Percentiles rank a stretch among this genome's conserved stretches.
Conservation (phyloP, 2,113 vertebrate genomes). For the Romanogobio albipinnatus region DNA sequence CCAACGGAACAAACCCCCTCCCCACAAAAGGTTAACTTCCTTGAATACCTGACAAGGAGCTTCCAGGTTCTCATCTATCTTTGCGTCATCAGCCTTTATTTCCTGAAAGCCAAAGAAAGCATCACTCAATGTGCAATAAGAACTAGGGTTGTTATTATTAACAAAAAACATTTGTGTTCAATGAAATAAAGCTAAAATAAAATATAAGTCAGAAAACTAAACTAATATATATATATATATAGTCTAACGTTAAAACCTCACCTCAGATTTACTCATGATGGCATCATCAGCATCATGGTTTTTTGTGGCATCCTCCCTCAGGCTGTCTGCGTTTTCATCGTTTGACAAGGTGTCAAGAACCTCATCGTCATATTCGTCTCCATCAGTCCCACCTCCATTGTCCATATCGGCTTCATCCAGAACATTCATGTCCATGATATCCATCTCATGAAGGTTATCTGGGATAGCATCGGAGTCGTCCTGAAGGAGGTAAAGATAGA, state of each 20-base stretch:
- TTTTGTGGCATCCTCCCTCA: constrained; percentile 71
- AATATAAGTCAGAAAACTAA: too few species aligned
- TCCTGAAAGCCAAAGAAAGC: constrained; percentile 37
- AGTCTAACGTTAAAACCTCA: constrained; percentile 43
- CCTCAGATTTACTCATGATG: constrained; percentile 62
- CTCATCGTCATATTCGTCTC: constrained; percentile 77
- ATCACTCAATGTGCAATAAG: background rate
- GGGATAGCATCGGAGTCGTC: constrained; percentile 81
- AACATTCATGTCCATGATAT: constrained; percentile 87
- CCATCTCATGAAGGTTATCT: constrained; percentile 85
- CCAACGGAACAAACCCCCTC: too few species aligned
- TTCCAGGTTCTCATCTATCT: constrained; percentile 54
- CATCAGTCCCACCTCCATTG: constrained; percentile 74
- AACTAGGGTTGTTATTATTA: background rate
- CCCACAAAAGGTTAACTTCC: background rate
- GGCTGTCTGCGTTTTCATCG: constrained; percentile 69
- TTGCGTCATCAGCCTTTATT: constrained; percentile 42
- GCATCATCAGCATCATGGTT: constrained; percentile 54
- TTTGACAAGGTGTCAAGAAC: constrained; percentile 73
- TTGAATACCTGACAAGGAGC: constrained; percentile 41
- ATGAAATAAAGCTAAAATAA: too few species aligned
- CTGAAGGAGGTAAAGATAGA: constrained; percentile 64
- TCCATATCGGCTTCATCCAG: constrained; percentile 86
- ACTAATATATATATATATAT: too few species aligned
- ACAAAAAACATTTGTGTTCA: too few species aligned